Evolutionary conservation across 2,797 vertebrate species (phyloP), one percentile per base, ranked within the genome.

Genomic region (Podarcis siculus): DNA sequence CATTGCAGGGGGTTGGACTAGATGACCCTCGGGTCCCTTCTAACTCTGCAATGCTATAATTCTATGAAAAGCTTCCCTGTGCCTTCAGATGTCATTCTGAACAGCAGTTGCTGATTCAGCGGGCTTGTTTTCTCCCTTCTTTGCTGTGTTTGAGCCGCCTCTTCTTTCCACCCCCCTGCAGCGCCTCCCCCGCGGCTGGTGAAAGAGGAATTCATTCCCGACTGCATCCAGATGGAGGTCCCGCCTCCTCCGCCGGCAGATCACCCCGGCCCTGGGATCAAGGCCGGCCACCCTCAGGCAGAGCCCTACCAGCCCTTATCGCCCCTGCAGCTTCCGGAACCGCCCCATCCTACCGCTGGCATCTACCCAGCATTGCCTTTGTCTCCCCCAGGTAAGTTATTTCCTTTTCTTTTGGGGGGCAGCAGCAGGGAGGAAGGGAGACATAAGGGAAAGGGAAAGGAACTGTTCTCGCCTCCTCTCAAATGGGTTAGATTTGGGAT

Each of bases 151-250:
- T 8, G 42, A 73, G 12, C 3, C 4, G 15, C 30, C 2, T 19
- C 23, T 3, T 21, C 32, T 85, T 61, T 5, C 3, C 13, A 1
- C 37, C 35, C 8, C 25, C 69, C 27, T 83, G 3, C 86, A 95
- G 96, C 91, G 67, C 93, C 96, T 0, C 93, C 95, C 7, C 92
- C 91, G 1, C 89, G 96, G 15, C 91, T 95, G n/a, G 97, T 98
- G 90, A 98, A 98, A 90, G 97, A 98, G 93, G 97, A 98, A 75
- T 97, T 96, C 91, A 93, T 96, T 89, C 96, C 96, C 55, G 97
- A 95, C 93, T 80, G 98, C 85, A 96, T 97, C 86, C 97, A 97
- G 94, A 97, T 98, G 97, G 97, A 98, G 55, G 86, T 96, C 32
- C 95, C 97, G 92, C 94, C 21, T 85, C 96, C 78, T 94, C 94